These are phyloP conservation scores for Jordanella pulchra DNA, from an alignment of 2,797 vertebrate species.

Conservation along the genomic window DNA sequence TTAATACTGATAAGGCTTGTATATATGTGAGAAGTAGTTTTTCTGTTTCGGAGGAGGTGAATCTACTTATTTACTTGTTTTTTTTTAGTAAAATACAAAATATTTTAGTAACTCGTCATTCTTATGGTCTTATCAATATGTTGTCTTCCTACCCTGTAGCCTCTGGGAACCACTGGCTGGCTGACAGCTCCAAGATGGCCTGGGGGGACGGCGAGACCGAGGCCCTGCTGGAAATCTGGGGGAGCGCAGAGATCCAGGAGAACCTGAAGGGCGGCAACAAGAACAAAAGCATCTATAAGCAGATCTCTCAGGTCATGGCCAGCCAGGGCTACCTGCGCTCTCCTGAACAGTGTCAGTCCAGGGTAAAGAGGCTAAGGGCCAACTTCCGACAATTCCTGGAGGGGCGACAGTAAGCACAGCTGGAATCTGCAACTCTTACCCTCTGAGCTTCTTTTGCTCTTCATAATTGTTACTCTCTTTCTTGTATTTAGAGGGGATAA, in stretches of 20 bases:
- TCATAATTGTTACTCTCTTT: not conserved
- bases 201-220: constrained; percentile 75
- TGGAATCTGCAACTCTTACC: not conserved
- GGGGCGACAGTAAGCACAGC: constrained; percentile 66
- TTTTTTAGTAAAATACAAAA: not conserved
- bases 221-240: constrained; percentile 76
- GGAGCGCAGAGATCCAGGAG: constrained; percentile 72
- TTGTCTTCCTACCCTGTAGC: not conserved
- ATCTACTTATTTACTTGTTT: not conserved
- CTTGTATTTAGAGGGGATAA: constrained; percentile 68
- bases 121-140: not conserved
- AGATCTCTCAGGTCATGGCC: constrained; percentile 72
- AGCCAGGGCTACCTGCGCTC: constrained; percentile 73
- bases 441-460: not conserved
- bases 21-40: not conserved
- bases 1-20: not conserved
- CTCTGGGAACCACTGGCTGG: constrained; percentile 45
- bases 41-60: not conserved
- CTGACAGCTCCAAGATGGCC: constrained; percentile 66
- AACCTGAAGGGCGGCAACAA: constrained; percentile 72
- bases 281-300: constrained; percentile 75
- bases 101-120: not conserved
- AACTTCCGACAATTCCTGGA: constrained; percentile 74
- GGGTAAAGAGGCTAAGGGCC: constrained; percentile 78
- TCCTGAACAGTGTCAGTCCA: constrained; percentile 77